phyloP scores from a whole-genome alignment of 2,113 vertebrate genomes.

The Protobothrops flavoviridis region DNA sequence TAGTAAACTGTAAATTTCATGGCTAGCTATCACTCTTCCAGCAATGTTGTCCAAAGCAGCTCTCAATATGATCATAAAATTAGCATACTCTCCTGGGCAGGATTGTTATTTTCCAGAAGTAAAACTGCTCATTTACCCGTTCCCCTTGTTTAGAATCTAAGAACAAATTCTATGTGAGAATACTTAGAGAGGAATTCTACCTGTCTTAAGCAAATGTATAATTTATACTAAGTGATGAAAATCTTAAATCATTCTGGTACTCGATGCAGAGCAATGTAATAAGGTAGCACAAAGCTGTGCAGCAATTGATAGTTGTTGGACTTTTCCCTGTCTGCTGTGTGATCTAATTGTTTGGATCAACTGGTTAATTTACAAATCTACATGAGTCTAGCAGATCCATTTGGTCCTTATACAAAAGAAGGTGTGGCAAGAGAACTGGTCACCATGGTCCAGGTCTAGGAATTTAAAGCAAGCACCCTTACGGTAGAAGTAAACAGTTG shows the following conservation, averaged over 20 bases:
- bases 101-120: not conserved
- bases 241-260: not conserved
- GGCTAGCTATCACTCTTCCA: not conserved
- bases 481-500: not conserved
- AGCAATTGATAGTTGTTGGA: not conserved
- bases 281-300: not conserved
- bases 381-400: not conserved
- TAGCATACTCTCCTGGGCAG: not conserved
- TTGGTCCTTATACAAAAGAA: not conserved
- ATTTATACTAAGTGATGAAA: not conserved
- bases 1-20: not conserved
- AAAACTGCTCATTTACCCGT: not conserved
- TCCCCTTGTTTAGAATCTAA: not conserved
- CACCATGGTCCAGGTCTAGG: not conserved
- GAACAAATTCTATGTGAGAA: not conserved
- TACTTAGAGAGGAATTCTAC: not conserved
- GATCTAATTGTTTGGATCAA: not conserved
- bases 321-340: not conserved
- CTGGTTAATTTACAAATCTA: not conserved
- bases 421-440: not conserved
- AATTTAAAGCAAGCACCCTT: not conserved
- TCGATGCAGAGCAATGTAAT: not conserved
- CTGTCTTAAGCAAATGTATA: not conserved
- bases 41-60: not conserved
- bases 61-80: not conserved